Evolutionary conservation across 2,888 invertebrate species (phyloP), one percentile per base, ranked within the genome.

Genomic region (Heliconius erato): DNA sequence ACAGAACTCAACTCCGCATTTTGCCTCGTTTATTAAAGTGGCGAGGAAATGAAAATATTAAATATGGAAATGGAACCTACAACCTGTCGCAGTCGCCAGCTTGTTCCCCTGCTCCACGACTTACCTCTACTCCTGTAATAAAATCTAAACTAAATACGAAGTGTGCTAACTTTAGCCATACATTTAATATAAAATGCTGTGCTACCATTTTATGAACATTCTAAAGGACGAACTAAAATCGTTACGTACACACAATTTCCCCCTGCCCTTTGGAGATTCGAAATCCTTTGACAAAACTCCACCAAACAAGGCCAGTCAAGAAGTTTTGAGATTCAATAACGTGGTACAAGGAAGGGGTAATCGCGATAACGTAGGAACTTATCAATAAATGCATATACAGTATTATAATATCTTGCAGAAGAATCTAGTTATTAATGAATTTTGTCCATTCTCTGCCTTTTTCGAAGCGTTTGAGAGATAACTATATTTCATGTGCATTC

Each of bases 281-380:
- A 84, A 87, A 89, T 87, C 91, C 91, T 91, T 91, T 91, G 91
- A 91, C 90, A 87, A 89, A 89, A 87, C 90, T 87, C 87, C 88
- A 89, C 90, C 89, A 88, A 87, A 86, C 83, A 84, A 85, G 87
- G 84, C 85, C 86, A 86, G 87, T 89, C 90, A 89, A 87, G 89
- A 89, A 89, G 88, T 86, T 86, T 86, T 85, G 88, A 88, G 85
- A 89, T 89, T 89, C 78, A 82, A 85, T 84, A 28, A 44, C 82
- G 78, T 86, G 87, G 89, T 84, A 54, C 84, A 89, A 88, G 82
- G 86, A 11, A 78, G 63, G n/a, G 84, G 85, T 79, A 23, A 14
- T 67, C 49, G 74, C 83, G 81, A 68, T 82, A n/a, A 35, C 59
- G 26, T 82, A 67, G 28, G 6, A 28, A 77, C 19, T 69, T 35